phyloP scores from a whole-genome alignment of 30 jellyfish, hydroid and myxozoan genomes.

The Haliclystus octoradiatus region DNA sequence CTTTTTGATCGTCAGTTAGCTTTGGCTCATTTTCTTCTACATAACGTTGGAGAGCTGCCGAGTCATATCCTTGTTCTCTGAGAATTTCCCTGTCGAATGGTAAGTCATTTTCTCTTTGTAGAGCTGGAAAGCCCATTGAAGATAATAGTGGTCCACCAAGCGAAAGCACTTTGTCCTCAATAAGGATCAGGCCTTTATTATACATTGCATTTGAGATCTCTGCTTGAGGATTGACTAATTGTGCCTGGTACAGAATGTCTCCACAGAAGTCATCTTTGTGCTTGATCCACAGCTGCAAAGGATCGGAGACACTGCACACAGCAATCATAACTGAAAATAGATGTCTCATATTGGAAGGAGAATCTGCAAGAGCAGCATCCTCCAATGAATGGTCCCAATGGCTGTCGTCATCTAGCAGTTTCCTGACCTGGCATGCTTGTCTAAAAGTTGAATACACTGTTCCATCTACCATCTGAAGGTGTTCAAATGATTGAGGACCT shows the following conservation, averaged over 20 bases:
- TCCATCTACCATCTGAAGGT: slow-evolving; percentile 6
- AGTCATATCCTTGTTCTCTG: neutral
- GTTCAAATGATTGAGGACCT: slow-evolving; percentile 17
- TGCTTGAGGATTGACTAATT: neutral
- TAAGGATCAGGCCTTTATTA: neutral
- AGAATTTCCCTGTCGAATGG: neutral
- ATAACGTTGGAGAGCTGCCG: neutral
- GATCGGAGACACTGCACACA: slow-evolving; percentile 2
- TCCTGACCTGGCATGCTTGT: slow-evolving; percentile 24
- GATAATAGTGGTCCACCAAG: neutral
- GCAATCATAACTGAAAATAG: slow-evolving; percentile 1
- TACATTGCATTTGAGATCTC: neutral
- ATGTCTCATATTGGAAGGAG: neutral
- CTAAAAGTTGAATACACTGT: neutral
- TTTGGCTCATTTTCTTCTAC: slow-evolving; percentile 5
- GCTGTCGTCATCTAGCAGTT: slow-evolving; percentile 37
- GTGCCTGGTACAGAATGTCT: slow-evolving; percentile 7
- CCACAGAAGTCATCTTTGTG: slow-evolving; percentile 4
- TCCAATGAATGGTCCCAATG: slow-evolving; percentile 26
- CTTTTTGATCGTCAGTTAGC: neutral
- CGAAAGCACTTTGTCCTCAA: neutral
- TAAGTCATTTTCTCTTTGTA: neutral
- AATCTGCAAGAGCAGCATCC: slow-evolving; percentile 9
- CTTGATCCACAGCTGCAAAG: slow-evolving; percentile 2
- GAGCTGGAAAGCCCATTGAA: neutral